Base-by-base conservation (phyloP, 1,140 invertebrate genomes). In the Cotesia chilonis region DNA sequence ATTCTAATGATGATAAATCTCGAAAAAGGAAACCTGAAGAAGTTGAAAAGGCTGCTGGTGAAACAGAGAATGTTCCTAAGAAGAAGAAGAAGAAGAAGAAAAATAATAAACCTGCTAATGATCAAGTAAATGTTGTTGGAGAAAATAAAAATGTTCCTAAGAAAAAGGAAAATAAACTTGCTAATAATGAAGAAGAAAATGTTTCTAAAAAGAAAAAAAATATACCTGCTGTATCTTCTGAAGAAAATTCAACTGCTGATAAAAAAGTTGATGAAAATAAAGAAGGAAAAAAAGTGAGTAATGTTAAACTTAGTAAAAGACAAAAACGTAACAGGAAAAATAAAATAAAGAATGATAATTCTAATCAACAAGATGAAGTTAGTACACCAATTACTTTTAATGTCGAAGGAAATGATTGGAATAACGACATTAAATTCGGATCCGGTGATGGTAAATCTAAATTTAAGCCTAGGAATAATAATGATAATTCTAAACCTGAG, bases 241-340 rank as follows among this genome's bases (percentile, higher is more conserved):
- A 52, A 36, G 52, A 14, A n/a, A 9, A 52, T 52, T 20, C n/a
- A 54, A 4, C 20, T 52, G 4, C 9, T 67, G 35, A 36, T 41
- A 28, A 68, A 35, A 12, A 54, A 75, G 69, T 80, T 73, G 75
- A 80, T 77, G 28, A 76, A 80, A 59, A 78, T 72, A 74, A 14
- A 69, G 54, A 51, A 73, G 52, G 47, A 71, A 77, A 59, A 68
- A 61, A 37, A 9, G 59, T 41, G 71, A 36, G 47, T 41, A 12
- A 14, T 9, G 61, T 60, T 66, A 76, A 74, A 70, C 66, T 79
- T 68, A 79, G 81, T 75, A 85, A 87, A 75, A 73, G 83, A 4
- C 79, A 85, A 67, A 80, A 87, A 73, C 74, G 82, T 20, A 85
- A 82, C 69, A 78, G 75, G 68, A 75, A 71, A 79, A 78, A 72